These are phyloP conservation scores for Phoeniculus purpureus DNA, from an alignment of 2,797 vertebrate species.

Conservation along the genomic window DNA sequence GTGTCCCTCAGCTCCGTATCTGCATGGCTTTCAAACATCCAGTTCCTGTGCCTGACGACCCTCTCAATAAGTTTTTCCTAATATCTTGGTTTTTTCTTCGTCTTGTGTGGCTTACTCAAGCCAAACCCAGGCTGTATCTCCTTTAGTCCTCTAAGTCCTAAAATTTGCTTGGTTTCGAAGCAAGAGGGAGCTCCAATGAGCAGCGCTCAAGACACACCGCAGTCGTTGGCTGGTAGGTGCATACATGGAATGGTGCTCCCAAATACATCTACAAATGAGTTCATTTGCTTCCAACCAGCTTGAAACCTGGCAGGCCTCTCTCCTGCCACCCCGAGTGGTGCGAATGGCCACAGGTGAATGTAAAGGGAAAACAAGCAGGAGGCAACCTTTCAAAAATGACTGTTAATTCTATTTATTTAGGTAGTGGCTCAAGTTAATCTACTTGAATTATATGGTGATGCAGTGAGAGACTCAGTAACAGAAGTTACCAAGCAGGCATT, in stretches of 20 bases:
- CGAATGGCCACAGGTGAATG: not conserved
- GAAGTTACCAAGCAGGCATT: too few species aligned
- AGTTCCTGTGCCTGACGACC: too few species aligned
- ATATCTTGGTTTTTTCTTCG: too few species aligned
- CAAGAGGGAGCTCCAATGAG: not conserved
- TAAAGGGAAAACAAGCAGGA: not conserved
- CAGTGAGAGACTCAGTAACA: too few species aligned
- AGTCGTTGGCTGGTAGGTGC: not conserved
- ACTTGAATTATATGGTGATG: too few species aligned
- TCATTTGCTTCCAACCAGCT: not conserved
- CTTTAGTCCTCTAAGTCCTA: not conserved
- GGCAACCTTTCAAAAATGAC: not conserved
- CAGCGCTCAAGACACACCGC: not conserved
- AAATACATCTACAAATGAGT: not conserved
- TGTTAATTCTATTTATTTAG: not conserved
- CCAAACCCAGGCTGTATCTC: not conserved
- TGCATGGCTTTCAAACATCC: too few species aligned
- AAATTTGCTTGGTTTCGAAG: not conserved
- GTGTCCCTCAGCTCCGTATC: too few species aligned
- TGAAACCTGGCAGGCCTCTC: not conserved
- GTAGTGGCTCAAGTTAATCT: not conserved
- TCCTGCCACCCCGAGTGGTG: not conserved
- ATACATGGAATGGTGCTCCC: not conserved
- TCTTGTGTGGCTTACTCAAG: not conserved
- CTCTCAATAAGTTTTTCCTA: fast-evolving